Conservation (phyloP, 2,888 invertebrate species). For the Cepaea hortensis region DNA sequence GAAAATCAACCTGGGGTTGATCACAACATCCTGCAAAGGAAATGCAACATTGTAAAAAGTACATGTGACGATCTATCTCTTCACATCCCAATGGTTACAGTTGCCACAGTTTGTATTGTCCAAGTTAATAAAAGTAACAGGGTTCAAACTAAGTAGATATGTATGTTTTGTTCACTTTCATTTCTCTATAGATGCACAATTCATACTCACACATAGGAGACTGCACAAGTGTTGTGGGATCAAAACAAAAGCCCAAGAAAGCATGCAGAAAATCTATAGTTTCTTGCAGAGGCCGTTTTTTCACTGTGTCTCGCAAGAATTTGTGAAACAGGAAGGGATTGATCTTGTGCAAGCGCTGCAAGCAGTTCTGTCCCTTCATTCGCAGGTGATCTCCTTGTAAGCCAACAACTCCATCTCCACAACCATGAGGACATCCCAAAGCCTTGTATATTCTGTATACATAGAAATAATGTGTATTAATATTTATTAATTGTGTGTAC, state of each 20-base stretch:
- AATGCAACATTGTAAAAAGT: no score
- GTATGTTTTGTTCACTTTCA: no score
- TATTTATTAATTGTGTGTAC: not conserved
- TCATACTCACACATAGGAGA: constrained; percentile 58
- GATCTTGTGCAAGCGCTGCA: constrained; percentile 86
- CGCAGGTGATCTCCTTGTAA: constrained; percentile 80
- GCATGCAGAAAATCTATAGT: constrained; percentile 95
- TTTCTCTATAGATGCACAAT: not conserved
- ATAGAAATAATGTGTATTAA: not conserved
- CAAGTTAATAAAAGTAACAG: no score
- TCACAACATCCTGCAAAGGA: no score
- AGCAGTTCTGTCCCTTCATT: constrained; percentile 85
- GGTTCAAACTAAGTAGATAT: no score
- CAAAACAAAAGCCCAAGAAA: constrained; percentile 95
- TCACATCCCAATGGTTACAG: no score
- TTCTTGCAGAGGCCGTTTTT: constrained; percentile 84
- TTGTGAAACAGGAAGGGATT: constrained; percentile 82
- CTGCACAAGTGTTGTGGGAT: constrained; percentile 80
- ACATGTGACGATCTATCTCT: no score
- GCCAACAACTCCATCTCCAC: constrained; percentile 82
- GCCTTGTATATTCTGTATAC: constrained; percentile 86
- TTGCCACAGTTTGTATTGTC: no score
- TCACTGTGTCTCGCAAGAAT: constrained; percentile 85
- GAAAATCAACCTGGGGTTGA: no score
- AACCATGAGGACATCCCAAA: constrained; percentile 96